Conservation (phyloP, 2,888 invertebrate genomes). For the Leptura quadrifasciata region DNA sequence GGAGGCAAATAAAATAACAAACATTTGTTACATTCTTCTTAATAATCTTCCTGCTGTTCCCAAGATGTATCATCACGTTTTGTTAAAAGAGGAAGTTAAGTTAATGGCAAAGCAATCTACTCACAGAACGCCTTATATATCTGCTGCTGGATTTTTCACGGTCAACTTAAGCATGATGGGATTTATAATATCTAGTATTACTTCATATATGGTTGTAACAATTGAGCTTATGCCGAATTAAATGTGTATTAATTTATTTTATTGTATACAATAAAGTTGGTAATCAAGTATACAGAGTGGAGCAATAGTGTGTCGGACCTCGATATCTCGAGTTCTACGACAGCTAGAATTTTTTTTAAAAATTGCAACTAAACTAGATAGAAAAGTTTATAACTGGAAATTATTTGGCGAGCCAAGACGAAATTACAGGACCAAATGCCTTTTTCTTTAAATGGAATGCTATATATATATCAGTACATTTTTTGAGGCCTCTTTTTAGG, state of each 20-base stretch:
- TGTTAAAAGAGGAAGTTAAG: constrained; percentile 51
- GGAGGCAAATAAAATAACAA: constrained; percentile 57
- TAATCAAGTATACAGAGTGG: no score
- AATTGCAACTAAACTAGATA: no score
- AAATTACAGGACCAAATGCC: no score
- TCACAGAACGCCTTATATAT: constrained; percentile 55
- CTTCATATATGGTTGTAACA: constrained; percentile 63
- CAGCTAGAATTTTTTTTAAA: no score
- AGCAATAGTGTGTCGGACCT: no score
- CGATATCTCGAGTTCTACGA: no score
- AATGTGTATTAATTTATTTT: neutral
- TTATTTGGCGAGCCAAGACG: no score
- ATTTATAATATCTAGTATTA: constrained; percentile 59
- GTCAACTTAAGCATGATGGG: constrained; percentile 59
- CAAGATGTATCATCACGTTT: constrained; percentile 38
- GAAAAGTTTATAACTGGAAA: no score
- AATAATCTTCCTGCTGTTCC: constrained; percentile 49
- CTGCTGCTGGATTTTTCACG: constrained; percentile 63
- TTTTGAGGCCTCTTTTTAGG: no score
- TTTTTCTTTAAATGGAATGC: no score
- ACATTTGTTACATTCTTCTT: constrained; percentile 55
- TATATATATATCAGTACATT: no score
- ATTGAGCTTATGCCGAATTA: constrained; percentile 54
- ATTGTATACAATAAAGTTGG: neutral
- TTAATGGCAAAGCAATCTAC: constrained; percentile 54